A percentile compares a stretch with the other conserved stretches of the same genome.
phyloP scores from a whole-genome alignment of 2,797 vertebrate species.

The Anguilla megastoma region DNA sequence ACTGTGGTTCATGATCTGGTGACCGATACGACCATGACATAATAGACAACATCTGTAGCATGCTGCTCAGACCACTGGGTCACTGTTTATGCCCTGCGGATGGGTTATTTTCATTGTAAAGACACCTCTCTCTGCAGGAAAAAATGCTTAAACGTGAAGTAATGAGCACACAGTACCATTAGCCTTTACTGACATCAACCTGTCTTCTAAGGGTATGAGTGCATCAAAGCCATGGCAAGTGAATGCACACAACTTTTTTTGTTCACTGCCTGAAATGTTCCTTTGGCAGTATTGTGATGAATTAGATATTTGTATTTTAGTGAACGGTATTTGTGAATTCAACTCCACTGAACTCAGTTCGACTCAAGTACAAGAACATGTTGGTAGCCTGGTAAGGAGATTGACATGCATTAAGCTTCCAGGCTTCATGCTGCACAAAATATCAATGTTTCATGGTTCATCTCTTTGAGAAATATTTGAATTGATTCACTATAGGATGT shows the following conservation, averaged over 20 bases:
- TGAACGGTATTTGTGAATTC: not conserved
- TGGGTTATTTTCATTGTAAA: not conserved
- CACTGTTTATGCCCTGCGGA: not conserved
- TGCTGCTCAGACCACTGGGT: not conserved
- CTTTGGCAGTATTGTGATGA: not conserved
- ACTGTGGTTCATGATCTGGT: not conserved
- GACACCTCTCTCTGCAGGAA: not conserved
- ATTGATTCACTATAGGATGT: slow-evolving; percentile 8
- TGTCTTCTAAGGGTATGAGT: no score
- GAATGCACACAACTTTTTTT: no score
- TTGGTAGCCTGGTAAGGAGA: not conserved
- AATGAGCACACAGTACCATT: no score
- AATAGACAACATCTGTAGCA: not conserved
- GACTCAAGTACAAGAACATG: not conserved
- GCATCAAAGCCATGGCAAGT: no score
- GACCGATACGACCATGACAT: not conserved
- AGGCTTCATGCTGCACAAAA: not conserved
- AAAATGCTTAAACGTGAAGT: not conserved
- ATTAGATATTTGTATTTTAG: not conserved
- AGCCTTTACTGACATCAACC: not conserved
- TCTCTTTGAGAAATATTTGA: slow-evolving; percentile 4
- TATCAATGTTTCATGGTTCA: not conserved
- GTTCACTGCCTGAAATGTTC: not conserved
- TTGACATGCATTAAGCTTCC: not conserved
- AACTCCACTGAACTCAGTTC: not conserved